Percentiles rank a stretch among this genome's conserved stretches.
Conservation (phyloP, 2,888 invertebrate species). For the Melanchra persicariae region DNA sequence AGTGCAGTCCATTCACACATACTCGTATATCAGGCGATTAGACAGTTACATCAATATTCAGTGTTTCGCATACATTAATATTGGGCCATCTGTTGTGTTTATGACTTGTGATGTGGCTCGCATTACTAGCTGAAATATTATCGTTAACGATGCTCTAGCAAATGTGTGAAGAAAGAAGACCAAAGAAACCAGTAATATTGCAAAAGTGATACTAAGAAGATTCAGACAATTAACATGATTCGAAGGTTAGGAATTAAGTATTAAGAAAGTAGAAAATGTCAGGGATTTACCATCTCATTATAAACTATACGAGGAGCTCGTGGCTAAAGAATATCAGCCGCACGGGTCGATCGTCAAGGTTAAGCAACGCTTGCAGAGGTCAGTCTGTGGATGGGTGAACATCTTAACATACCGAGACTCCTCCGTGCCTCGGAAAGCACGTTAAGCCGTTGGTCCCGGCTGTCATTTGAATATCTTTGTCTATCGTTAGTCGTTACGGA, state of each 20-base stretch:
- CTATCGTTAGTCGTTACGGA: too few species aligned
- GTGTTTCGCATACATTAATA: conserved; percentile 31
- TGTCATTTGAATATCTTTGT: too few species aligned
- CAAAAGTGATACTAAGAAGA: conserved; percentile 14
- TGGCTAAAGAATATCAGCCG: too few species aligned
- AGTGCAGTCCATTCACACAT: conserved; percentile 13
- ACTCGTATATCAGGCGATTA: conserved; percentile 8
- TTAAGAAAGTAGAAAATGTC: conserved; percentile 25
- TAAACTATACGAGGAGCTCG: neutral
- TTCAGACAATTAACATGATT: conserved; percentile 24
- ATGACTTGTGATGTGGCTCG: conserved; percentile 10
- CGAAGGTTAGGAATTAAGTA: conserved; percentile 25
- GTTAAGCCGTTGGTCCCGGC: too few species aligned
- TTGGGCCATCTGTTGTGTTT: conserved; percentile 23
- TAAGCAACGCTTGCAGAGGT: too few species aligned
- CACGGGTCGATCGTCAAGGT: too few species aligned
- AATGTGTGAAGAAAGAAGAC: conserved; percentile 13
- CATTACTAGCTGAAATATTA: conserved; percentile 19
- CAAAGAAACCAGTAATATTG: conserved; percentile 25
- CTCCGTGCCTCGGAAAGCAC: too few species aligned
- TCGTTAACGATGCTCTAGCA: conserved; percentile 12
- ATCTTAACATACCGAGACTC: too few species aligned
- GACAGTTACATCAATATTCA: conserved; percentile 28
- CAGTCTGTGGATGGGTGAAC: too few species aligned
- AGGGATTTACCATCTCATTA: conserved; percentile 20